Conservation (phyloP, 2,888 invertebrate genomes). For the Pammene aurita region DNA sequence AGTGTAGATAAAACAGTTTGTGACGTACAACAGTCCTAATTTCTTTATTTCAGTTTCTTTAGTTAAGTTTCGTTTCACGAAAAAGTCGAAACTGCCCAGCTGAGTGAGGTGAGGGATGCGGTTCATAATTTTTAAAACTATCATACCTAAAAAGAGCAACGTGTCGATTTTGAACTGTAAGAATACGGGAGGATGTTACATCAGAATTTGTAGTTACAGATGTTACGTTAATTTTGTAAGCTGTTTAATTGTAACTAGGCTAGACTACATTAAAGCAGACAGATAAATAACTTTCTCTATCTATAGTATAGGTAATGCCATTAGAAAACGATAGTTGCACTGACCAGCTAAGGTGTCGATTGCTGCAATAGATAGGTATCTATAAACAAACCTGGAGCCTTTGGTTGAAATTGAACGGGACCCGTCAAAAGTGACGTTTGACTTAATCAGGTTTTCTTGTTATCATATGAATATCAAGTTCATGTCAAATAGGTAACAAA, state of each 20-base stretch:
- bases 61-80: too few species aligned
- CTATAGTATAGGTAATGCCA: conserved; percentile 3
- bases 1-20: too few species aligned
- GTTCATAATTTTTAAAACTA: conserved; percentile 13
- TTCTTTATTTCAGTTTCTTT: too few species aligned
- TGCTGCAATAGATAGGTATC: not conserved
- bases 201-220: not conserved
- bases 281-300: conserved; percentile 17
- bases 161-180: not conserved
- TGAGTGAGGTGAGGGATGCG: not conserved
- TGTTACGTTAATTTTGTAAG: conserved; percentile 1
- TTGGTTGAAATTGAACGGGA: not conserved
- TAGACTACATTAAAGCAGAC: not conserved
- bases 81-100: too few species aligned
- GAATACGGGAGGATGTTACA: conserved; percentile 4
- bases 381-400: conserved; percentile 1
- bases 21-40: too few species aligned
- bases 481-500: too few species aligned
- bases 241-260: not conserved
- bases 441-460: too few species aligned
- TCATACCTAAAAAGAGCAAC: not conserved
- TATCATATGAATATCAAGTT: too few species aligned
- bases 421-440: too few species aligned
- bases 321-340: conserved; percentile 23
- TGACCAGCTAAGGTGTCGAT: conserved; percentile 1